Conservation (phyloP, 2,888 invertebrate species). For the Cephus nigrinus region DNA sequence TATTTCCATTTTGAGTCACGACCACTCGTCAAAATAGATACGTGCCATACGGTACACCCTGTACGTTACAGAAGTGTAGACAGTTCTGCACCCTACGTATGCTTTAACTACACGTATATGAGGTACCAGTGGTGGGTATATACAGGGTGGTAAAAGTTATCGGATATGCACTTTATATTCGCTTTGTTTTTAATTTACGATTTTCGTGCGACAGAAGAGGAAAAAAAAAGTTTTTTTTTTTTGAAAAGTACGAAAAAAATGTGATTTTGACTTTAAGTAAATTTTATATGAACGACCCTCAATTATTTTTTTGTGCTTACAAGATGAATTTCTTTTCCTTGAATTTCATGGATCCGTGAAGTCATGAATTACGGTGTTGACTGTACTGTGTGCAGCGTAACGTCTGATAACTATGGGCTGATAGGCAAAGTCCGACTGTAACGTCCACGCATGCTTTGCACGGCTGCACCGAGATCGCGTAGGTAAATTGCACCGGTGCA, state of each 20-base stretch:
- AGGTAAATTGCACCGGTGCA: background rate
- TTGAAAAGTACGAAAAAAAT: background rate
- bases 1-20: conserved; percentile 26
- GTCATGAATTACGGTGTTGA: background rate
- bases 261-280: background rate
- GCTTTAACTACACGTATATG: background rate
- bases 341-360: background rate
- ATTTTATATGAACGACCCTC: background rate
- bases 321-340: background rate
- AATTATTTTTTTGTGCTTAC: background rate
- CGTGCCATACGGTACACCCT: background rate
- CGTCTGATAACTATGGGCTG: background rate
- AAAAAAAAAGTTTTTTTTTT: background rate
- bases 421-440: background rate
- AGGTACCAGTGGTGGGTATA: background rate
- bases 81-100: background rate
- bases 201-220: background rate
- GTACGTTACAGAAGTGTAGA: background rate
- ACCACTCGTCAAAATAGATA: conserved; percentile 14
- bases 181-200: background rate
- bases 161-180: background rate
- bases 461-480: background rate
- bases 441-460: background rate
- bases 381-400: background rate
- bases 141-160: background rate